These are phyloP conservation scores for Poecilia gillii DNA, from an alignment of 2,797 vertebrate species.

Conservation along the genomic window DNA sequence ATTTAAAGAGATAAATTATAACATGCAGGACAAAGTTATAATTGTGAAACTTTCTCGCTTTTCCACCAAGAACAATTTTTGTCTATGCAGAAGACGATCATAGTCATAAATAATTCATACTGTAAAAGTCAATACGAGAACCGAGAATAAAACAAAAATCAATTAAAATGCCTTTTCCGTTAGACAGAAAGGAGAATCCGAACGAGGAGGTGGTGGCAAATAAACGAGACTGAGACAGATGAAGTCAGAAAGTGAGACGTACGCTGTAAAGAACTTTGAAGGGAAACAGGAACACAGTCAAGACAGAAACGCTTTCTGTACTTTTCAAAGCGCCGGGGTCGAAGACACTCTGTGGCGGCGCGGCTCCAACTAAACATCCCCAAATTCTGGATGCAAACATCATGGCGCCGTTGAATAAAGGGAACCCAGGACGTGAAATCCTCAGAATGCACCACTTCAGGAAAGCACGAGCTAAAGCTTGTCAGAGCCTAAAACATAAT, in stretches of 20 bases:
- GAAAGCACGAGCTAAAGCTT: background rate
- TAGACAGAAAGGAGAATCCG: background rate
- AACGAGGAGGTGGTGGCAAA: background rate
- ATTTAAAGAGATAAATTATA: conserved; percentile 20
- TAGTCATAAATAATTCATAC: background rate
- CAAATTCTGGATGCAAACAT: conserved; percentile 2
- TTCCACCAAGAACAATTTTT: conserved; percentile 10
- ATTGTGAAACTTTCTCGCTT: background rate
- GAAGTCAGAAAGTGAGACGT: background rate
- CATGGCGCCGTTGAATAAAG: background rate
- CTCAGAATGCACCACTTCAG: background rate
- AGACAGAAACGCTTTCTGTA: background rate
- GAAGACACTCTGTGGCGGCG: conserved; percentile 5
- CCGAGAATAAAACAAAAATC: conserved; percentile 1
- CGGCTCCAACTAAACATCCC: background rate
- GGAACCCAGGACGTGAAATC: background rate
- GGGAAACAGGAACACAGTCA: background rate
- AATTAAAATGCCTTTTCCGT: background rate
- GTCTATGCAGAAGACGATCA: background rate
- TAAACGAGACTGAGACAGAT: background rate
- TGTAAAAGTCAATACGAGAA: background rate
- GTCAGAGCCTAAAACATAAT: background rate
- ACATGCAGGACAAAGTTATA: conserved; percentile 9
- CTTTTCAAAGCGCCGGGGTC: conserved; percentile 3
- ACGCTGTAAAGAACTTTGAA: background rate